Conservation (phyloP, 53 echinoderm and acorn worm species). For the Temnopleurus reevesii region DNA sequence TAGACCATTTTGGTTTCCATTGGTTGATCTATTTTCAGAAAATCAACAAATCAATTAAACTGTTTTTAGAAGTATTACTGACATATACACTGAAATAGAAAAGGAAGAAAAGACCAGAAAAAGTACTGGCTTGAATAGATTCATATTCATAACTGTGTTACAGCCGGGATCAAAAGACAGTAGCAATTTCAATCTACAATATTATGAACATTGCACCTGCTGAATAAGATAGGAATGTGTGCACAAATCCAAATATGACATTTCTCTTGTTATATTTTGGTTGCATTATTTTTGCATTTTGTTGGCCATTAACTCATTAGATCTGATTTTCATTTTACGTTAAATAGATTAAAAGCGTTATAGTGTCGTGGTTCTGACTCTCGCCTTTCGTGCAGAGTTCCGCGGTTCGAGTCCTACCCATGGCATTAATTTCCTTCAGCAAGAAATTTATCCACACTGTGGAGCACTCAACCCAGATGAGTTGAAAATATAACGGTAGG, state of each 20-base stretch:
- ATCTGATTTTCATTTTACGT: background rate
- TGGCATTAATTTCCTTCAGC: no score
- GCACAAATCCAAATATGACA: background rate
- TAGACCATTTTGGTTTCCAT: no score
- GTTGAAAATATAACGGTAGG: no score
- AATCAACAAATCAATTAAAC: background rate
- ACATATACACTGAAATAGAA: background rate
- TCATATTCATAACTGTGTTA: background rate
- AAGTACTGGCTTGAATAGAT: background rate
- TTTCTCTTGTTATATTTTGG: background rate
- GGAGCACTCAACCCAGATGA: no score
- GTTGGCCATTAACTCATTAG: background rate
- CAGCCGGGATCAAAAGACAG: background rate
- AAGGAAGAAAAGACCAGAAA: background rate
- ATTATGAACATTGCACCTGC: background rate
- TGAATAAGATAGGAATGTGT: background rate
- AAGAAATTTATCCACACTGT: no score
- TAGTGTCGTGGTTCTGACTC: no score
- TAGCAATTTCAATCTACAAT: background rate
- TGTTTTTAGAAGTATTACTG: background rate
- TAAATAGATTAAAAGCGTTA: background rate
- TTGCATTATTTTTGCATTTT: no score
- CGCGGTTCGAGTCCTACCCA: no score
- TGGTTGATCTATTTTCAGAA: no score
- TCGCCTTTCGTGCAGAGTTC: no score